These are phyloP conservation scores for Eublepharis macularius DNA, from an alignment of 2,113 vertebrate genomes.

Conservation along the genomic window DNA sequence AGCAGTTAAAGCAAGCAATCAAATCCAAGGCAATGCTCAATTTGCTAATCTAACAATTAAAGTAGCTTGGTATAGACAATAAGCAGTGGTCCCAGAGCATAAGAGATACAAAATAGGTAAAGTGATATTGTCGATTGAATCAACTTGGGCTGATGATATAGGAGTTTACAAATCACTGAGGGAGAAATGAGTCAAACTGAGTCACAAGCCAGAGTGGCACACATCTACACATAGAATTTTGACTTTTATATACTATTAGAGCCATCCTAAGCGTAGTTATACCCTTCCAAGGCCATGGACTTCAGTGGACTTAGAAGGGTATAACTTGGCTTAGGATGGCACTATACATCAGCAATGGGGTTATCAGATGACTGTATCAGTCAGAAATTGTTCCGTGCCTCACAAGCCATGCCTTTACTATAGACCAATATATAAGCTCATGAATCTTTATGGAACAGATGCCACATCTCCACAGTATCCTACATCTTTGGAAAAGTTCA, in stretches of 20 bases:
- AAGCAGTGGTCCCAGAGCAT: not conserved
- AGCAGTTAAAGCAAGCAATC: constrained; percentile 13
- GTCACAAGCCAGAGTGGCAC: not conserved
- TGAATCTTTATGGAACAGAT: not conserved
- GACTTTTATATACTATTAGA: not conserved
- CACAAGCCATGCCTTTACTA: not conserved
- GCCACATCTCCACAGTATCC: not conserved
- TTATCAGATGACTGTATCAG: not conserved
- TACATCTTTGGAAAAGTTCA: not conserved
- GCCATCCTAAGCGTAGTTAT: too few species aligned
- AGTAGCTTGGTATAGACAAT: constrained; percentile 19
- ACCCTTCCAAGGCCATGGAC: too few species aligned
- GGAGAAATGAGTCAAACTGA: not conserved
- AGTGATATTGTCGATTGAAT: not conserved
- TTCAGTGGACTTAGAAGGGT: too few species aligned
- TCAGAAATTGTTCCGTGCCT: not conserved
- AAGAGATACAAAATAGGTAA: not conserved
- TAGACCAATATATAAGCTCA: not conserved
- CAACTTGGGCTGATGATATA: not conserved
- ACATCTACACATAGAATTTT: not conserved
- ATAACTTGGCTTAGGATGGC: too few species aligned
- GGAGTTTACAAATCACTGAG: not conserved
- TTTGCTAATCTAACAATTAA: constrained; percentile 9
- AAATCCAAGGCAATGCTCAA: constrained; percentile 12
- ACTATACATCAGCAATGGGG: not conserved